Percentiles rank a stretch among this genome's conserved stretches.
Conservation (phyloP, 30 jellyfish, hydroid and myxozoan genomes). For the Chrysaora quinquecirrha region DNA sequence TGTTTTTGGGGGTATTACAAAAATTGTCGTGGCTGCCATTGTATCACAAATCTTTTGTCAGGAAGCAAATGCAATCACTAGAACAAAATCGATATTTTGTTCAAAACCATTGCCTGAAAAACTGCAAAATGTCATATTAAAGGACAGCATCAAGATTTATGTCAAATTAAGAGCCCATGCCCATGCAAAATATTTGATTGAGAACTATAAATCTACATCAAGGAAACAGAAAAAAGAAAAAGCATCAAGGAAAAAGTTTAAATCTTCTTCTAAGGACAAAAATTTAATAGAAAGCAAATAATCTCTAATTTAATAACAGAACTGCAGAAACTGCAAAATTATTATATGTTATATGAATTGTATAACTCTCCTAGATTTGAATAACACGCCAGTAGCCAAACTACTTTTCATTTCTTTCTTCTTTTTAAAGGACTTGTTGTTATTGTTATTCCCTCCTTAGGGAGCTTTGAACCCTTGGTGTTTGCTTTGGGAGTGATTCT, state of each 20-base stretch:
- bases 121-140: neutral
- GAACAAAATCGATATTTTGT: constrained; percentile 11
- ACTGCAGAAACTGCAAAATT: too few species aligned
- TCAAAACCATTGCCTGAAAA: neutral
- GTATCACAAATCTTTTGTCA: neutral
- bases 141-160: constrained; percentile 11
- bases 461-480: constrained; percentile 36
- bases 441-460: constrained; percentile 22
- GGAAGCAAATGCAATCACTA: constrained; percentile 3
- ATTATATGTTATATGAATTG: too few species aligned
- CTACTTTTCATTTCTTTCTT: constrained; percentile 2
- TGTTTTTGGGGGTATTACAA: constrained; percentile 1
- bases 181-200: constrained; percentile 27
- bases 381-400: neutral
- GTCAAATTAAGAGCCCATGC: constrained; percentile 26
- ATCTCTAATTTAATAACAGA: too few species aligned
- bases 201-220: neutral
- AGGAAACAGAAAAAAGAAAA: constrained; percentile 13
- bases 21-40: constrained; percentile 26
- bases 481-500: constrained; percentile 29
- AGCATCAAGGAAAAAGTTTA: constrained; percentile 15
- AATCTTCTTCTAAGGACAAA: neutral
- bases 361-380: neutral
- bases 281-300: neutral
- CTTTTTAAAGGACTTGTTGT: constrained; percentile 31